Conservation (phyloP, 1,140 invertebrate species). For the Drosophila nannoptera region DNA sequence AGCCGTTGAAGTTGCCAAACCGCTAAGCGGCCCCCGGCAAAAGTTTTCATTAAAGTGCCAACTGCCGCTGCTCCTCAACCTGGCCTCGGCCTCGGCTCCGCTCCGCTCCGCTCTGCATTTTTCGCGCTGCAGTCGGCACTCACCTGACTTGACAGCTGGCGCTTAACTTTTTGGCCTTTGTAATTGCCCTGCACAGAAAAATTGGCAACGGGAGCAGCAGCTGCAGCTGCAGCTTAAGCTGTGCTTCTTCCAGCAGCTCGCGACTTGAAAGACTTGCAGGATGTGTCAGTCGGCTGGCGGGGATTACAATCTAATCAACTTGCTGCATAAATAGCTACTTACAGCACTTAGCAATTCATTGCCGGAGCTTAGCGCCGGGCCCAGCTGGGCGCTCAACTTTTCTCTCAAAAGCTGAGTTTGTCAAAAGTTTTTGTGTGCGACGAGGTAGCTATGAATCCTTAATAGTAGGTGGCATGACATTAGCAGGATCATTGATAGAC, state of each 20-base stretch:
- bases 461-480: too few species aligned
- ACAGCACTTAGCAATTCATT: not conserved
- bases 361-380: not conserved
- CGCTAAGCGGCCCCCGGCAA: constrained; percentile 42
- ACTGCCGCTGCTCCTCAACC: constrained; percentile 1
- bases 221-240: constrained; percentile 3
- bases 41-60: constrained; percentile 50
- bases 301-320: constrained; percentile 13
- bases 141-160: constrained; percentile 37
- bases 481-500: too few species aligned
- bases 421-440: too few species aligned
- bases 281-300: constrained; percentile 2
- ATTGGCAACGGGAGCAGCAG: constrained; percentile 24
- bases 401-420: not conserved
- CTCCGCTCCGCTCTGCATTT: not conserved
- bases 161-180: constrained; percentile 48
- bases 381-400: not conserved
- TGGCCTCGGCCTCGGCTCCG: not conserved
- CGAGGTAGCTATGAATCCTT: too few species aligned
- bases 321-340: not conserved
- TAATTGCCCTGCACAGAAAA: constrained; percentile 33
- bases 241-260: not conserved
- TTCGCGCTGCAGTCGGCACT: constrained; percentile 1
- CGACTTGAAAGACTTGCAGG: constrained; percentile 15
- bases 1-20: constrained; percentile 43